Percentiles rank a stretch among this genome's conserved stretches.
Conservation (phyloP, 2,113 vertebrate genomes). For the Tragelaphus strepsiceros region DNA sequence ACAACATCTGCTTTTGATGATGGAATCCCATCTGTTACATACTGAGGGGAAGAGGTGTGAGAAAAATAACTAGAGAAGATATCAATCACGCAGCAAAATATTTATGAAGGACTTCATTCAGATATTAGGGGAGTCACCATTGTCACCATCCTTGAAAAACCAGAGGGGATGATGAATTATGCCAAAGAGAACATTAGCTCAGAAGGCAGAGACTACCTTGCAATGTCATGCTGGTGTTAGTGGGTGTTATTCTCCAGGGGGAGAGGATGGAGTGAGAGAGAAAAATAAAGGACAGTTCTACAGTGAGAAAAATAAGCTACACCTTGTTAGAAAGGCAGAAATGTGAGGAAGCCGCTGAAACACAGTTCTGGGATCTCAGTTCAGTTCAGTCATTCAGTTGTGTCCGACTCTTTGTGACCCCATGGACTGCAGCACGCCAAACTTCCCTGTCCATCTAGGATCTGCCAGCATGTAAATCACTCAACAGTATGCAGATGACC, state of each 20-base stretch:
- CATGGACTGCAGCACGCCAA: not conserved
- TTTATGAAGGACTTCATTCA: conserved; percentile 68
- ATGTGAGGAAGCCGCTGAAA: not conserved
- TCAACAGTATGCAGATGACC: conserved; percentile 48
- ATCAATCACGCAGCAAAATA: conserved; percentile 71
- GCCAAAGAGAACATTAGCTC: not conserved
- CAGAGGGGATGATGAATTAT: conserved; percentile 57
- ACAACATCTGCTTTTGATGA: conserved; percentile 59
- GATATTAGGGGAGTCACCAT: conserved; percentile 65
- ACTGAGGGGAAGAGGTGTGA: conserved; percentile 54
- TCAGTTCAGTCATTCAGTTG: not conserved
- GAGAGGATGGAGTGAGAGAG: not conserved
- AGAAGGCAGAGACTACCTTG: not conserved
- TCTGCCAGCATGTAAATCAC: conserved; percentile 21
- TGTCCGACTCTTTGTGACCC: not conserved
- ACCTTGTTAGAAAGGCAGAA: conserved; percentile 10
- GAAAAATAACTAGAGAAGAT: conserved; percentile 52
- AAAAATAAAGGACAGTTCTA: not conserved
- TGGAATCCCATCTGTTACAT: conserved; percentile 64
- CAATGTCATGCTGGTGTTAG: not conserved
- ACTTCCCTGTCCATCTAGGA: not conserved
- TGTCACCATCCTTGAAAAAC: conserved; percentile 47
- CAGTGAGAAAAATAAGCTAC: not conserved
- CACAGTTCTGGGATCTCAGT: not conserved
- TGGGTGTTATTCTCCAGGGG: not conserved